A percentile compares a stretch with the other conserved stretches of the same genome.
These are phyloP conservation scores for Drosophila willistoni DNA, from an alignment of 1,140 invertebrate genomes.

Conservation along the genomic window DNA sequence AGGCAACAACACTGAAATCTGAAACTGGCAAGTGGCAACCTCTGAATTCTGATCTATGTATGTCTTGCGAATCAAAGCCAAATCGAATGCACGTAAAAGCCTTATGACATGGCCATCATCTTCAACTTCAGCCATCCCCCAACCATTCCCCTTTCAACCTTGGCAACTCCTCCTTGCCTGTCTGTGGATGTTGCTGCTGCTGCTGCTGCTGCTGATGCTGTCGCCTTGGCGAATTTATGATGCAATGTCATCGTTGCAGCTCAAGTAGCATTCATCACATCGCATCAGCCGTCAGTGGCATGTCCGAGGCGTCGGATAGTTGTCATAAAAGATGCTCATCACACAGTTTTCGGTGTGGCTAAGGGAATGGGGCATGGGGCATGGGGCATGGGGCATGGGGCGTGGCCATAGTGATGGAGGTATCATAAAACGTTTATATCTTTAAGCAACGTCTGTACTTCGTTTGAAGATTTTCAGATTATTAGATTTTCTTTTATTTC, in stretches of 20 bases:
- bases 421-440: constrained; percentile 58
- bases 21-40: background rate
- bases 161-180: constrained; percentile 23
- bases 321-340: constrained; percentile 78
- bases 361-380: no score
- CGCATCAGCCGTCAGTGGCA: constrained; percentile 54
- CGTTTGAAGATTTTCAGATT: constrained; percentile 26
- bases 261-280: constrained; percentile 70
- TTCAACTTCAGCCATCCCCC: constrained; percentile 30
- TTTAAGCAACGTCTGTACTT: constrained; percentile 25
- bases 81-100: constrained; percentile 54
- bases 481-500: constrained; percentile 37
- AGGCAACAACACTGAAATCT: background rate
- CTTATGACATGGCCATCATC: constrained; percentile 44
- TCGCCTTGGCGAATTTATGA: constrained; percentile 56
- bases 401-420: background rate
- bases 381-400: background rate
- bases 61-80: constrained; percentile 42
- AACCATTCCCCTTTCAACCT: constrained; percentile 15
- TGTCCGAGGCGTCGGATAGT: constrained; percentile 64
- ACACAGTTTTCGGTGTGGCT: constrained; percentile 42
- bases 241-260: constrained; percentile 45
- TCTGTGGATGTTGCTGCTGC: constrained; percentile 36
- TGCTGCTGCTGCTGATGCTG: constrained; percentile 19
- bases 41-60: constrained; percentile 1